Percentiles rank a stretch among this genome's conserved stretches.
These are phyloP conservation scores for Halocynthia aurantium DNA, from an alignment of 23 tunicate species.

Conservation along the genomic window DNA sequence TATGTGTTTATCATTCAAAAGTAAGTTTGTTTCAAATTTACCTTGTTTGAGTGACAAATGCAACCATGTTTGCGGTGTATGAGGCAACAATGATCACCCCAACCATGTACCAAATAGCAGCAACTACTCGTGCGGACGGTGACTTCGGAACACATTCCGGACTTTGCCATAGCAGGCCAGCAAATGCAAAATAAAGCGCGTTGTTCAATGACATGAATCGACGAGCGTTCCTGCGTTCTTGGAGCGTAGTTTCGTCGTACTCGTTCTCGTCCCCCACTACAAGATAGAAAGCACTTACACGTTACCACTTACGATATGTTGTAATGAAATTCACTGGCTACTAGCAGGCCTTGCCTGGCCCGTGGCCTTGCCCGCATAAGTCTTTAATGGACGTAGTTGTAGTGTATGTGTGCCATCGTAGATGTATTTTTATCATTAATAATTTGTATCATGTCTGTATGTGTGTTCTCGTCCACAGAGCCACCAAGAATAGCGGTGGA, in stretches of 20 bases:
- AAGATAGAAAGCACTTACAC: too few relatives aligned
- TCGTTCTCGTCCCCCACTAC: constrained; percentile 5
- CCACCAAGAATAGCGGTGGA: too few relatives aligned
- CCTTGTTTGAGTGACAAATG: constrained; percentile 49
- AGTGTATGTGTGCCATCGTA: too few relatives aligned
- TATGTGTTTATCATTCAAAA: too few relatives aligned
- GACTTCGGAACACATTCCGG: constrained; percentile 89
- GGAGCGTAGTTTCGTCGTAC: constrained; percentile 8
- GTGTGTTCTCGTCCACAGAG: too few relatives aligned
- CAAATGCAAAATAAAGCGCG: constrained; percentile 80
- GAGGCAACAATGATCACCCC: constrained; percentile 81
- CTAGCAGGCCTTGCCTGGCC: too few relatives aligned
- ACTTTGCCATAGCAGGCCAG: constrained; percentile 85
- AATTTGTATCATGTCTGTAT: too few relatives aligned
- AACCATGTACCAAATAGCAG: constrained; percentile 87
- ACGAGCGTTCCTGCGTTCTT: constrained; percentile 27
- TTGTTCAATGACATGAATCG: constrained; percentile 85
- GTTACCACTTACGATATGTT: too few relatives aligned
- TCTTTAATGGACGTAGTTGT: too few relatives aligned
- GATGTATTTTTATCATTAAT: too few relatives aligned
- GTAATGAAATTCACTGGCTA: too few relatives aligned
- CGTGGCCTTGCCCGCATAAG: too few relatives aligned
- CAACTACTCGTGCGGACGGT: constrained; percentile 63
- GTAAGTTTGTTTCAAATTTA: constrained; percentile 6
- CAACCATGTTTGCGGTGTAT: constrained; percentile 87